phyloP scores from a whole-genome alignment of 2,113 vertebrate species.

The Pionites leucogaster region DNA sequence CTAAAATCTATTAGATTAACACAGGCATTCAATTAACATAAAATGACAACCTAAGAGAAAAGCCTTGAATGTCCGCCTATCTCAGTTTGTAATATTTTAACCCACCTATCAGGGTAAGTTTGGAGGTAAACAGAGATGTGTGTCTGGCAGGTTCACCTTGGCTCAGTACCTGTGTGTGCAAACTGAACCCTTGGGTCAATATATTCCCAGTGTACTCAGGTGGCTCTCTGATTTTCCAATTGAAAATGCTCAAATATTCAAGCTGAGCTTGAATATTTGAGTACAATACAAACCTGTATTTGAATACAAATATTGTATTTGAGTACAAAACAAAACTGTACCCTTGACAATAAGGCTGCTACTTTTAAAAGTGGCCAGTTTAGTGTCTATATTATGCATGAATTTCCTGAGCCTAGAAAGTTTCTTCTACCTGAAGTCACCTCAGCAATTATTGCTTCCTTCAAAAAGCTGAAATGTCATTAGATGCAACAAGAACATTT shows the following conservation, averaged over 20 bases:
- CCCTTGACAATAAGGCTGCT: not conserved
- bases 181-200: not conserved
- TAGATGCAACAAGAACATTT: not conserved
- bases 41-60: slow-evolving; percentile 76
- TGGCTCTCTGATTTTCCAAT: not conserved
- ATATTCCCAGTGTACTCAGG: not conserved
- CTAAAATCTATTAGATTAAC: slow-evolving; percentile 83
- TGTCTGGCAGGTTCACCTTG: not conserved
- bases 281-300: too few species aligned
- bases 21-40: slow-evolving; percentile 80
- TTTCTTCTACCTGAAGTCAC: not conserved
- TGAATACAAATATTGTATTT: too few species aligned
- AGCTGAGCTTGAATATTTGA: not conserved
- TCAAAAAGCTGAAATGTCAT: not conserved
- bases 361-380: not conserved
- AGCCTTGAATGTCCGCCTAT: slow-evolving; percentile 30
- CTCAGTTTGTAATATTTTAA: slow-evolving; percentile 50
- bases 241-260: not conserved
- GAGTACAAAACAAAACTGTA: not conserved
- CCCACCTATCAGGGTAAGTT: not conserved
- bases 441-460: not conserved
- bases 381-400: rapidly evolving
- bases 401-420: not conserved
- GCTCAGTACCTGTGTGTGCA: not conserved
- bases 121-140: not conserved